A percentile compares a stretch with the other conserved stretches of the same genome.
Evolutionary conservation across 2,113 vertebrate species (phyloP).

Genomic region (Lophura nycthemera): DNA sequence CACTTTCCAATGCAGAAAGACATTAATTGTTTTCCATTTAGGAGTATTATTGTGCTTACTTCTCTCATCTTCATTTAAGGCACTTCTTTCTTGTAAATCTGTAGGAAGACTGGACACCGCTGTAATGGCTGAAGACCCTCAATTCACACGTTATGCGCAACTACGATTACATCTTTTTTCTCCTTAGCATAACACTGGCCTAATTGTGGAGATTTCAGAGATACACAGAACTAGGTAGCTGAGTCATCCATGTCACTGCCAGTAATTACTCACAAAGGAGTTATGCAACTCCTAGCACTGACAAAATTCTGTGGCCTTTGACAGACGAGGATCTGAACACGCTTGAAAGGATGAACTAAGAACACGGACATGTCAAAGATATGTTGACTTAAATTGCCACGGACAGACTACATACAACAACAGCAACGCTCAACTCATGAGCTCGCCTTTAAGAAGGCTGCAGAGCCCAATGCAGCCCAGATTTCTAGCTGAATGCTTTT

Average conservation of each 20-base stretch:
- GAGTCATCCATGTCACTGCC: conserved; percentile 64
- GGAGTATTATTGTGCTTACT: neutral
- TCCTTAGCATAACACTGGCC: neutral
- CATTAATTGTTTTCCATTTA: conserved; percentile 34
- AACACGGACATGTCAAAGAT: neutral
- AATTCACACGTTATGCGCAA: neutral
- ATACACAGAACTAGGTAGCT: conserved; percentile 62
- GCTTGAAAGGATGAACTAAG: neutral
- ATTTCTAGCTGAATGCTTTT: neutral
- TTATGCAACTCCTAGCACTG: conserved; percentile 62
- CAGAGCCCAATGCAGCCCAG: neutral
- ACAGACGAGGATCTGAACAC: neutral
- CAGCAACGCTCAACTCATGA: neutral
- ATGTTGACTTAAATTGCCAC: neutral
- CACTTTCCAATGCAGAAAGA: conserved; percentile 29
- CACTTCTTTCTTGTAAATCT: neutral
- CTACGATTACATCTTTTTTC: neutral
- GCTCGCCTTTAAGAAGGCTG: neutral
- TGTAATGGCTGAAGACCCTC: neutral
- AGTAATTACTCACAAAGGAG: conserved; percentile 68
- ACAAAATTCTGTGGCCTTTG: conserved; percentile 59
- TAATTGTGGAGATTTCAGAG: neutral
- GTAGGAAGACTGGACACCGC: neutral
- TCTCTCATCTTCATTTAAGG: neutral
- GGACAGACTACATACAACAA: neutral